Evolutionary conservation across 1,140 invertebrate species (phyloP), one percentile per base, ranked within the genome.

Genomic region (Megalopta genalis): DNA sequence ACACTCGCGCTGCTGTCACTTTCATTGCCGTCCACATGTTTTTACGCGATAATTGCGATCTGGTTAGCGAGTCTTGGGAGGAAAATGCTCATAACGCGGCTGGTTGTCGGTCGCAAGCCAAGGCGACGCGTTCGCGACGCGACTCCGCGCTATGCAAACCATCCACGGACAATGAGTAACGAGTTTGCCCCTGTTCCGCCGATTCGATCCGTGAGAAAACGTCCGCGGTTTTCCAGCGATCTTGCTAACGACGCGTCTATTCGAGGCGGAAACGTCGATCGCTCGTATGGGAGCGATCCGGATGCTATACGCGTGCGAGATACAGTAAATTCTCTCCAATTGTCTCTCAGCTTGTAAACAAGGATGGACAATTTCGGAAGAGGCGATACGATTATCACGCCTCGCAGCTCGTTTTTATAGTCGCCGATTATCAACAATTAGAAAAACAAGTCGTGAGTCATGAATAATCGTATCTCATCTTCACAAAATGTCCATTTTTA

Each of bases 1-100:
- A 66, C 59, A 57, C 80, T 71, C 75, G 63, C 68, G 72, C 85
- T 86, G 72, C 85, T 86, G 85, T 86, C 80, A 77, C 83, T 77
- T 85, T 85, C 85, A 86, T 86, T 86, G 84, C 85, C 83, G 80
- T 86, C 85, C 83, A 77, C 83, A 85, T 86, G 77, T 86, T 83
- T 78, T 60, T 60, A 52, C 70, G 32, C 64, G 77, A 83, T 86
- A 84, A 86, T 86, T 73, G 71, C 63, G 68, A 80, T 80, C 81
- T 46, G n/a, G 27, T 65, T n/a, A 60, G 67, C 23, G 80, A 72
- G 73, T 49, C 46, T 23, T n/a, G 32, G 32, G 46, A 68, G 80
- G 76, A 78, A 82, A 82, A 68, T 63, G 57, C 5, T 16, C 46
- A 18, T 75, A 68, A 80, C 42, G 78, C 21, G 52, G 14, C 46